These are phyloP conservation scores for Conger conger DNA, from an alignment of 2,113 vertebrate species.

Conservation along the genomic window DNA sequence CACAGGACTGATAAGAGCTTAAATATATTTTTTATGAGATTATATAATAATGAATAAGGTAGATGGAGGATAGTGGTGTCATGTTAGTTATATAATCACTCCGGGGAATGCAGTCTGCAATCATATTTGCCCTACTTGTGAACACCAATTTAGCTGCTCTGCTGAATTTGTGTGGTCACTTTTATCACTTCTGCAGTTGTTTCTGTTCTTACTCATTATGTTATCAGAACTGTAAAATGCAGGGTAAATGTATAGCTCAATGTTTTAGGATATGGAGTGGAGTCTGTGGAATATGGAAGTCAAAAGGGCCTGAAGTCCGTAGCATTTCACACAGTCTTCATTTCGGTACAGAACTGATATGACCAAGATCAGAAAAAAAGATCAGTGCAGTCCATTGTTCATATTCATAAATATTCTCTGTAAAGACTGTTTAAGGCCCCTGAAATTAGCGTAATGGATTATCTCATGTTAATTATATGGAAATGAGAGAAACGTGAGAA, in stretches of 20 bases:
- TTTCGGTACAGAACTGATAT: neutral
- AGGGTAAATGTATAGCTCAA: neutral
- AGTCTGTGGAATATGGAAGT: neutral
- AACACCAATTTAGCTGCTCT: conserved; percentile 21
- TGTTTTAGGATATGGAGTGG: neutral
- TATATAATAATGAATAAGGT: conserved; percentile 60
- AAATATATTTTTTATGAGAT: conserved; percentile 72
- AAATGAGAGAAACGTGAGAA: no score
- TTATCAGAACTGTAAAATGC: neutral
- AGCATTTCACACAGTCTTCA: neutral
- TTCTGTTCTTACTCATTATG: neutral
- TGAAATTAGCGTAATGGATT: no score
- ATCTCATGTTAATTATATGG: no score
- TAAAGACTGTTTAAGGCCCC: no score
- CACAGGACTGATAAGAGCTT: conserved; percentile 49
- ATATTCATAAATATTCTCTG: neutral
- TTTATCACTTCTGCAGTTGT: conserved; percentile 14
- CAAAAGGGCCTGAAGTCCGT: neutral
- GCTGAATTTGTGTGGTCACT: conserved; percentile 29
- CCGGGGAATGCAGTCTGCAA: conserved; percentile 22
- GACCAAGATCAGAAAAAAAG: neutral
- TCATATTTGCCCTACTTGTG: conserved; percentile 17
- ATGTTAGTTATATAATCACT: conserved; percentile 50
- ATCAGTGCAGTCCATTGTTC: neutral
- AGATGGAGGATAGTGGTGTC: conserved; percentile 48